Evolutionary conservation across 2,113 vertebrate species (phyloP).

Genomic region (Nerophis ophidion): DNA sequence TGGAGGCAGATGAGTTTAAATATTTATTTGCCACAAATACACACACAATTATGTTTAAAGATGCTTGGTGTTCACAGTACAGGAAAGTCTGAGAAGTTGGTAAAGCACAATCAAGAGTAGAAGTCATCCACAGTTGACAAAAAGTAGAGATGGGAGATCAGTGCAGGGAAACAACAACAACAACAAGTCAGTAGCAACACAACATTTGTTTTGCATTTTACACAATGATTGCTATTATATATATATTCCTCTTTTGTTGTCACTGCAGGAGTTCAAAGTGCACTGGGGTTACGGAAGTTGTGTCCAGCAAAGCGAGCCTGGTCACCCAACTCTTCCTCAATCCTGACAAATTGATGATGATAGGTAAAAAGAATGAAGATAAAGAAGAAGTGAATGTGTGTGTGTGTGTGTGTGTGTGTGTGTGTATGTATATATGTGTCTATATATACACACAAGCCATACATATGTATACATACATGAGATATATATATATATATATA

Average conservation of each 20-base stretch:
- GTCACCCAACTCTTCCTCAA: slow-evolving; percentile 87
- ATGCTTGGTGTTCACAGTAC: slow-evolving; percentile 17
- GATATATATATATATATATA: background rate
- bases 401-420: background rate
- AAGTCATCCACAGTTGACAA: slow-evolving; percentile 24
- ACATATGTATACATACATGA: background rate
- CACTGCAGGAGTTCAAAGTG: slow-evolving; percentile 68
- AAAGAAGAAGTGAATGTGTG: background rate
- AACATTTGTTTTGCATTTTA: slow-evolving; percentile 4
- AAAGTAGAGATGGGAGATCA: slow-evolving; percentile 19
- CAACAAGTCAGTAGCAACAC: slow-evolving; percentile 15
- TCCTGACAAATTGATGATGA: slow-evolving; percentile 65
- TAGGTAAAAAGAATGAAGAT: background rate
- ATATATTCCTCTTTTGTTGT: slow-evolving; percentile 2
- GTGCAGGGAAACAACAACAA: slow-evolving; percentile 19
- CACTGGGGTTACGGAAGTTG: slow-evolving; percentile 90
- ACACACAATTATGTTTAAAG: slow-evolving; percentile 25
- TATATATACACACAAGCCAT: too few species aligned
- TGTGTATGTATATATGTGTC: background rate
- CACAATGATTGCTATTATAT: background rate
- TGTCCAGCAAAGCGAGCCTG: slow-evolving; percentile 89
- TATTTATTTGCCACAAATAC: slow-evolving; percentile 46
- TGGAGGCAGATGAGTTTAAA: background rate
- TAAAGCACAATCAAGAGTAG: slow-evolving; percentile 25
- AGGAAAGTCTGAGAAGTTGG: slow-evolving; percentile 17